Conservation (phyloP, 1,140 invertebrate species). For the Ptiloglossa arizonensis region DNA sequence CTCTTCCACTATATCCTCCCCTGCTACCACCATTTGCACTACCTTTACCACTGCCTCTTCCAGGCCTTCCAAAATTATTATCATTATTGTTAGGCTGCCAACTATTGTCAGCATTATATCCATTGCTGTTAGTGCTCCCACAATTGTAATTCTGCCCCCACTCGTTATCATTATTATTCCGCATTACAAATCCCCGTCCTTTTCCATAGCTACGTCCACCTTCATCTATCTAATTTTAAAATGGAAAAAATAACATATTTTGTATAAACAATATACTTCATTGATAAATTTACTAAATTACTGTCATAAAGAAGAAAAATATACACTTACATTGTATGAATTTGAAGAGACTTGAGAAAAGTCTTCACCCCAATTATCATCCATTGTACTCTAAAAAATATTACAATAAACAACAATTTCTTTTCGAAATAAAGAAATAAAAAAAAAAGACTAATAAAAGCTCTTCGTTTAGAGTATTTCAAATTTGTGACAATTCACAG, state of each 20-base stretch:
- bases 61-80: neutral
- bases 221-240: slow-evolving; percentile 52
- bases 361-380: slow-evolving; percentile 44
- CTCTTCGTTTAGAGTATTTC: neutral
- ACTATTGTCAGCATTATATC: slow-evolving; percentile 1
- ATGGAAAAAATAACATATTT: slow-evolving; percentile 3
- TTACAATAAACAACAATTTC: neutral
- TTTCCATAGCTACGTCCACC: slow-evolving; percentile 63
- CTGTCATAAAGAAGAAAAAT: neutral
- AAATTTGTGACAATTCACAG: no score
- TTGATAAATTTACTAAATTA: neutral
- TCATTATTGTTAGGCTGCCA: neutral
- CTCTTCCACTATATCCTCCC: slow-evolving; percentile 31
- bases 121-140: slow-evolving; percentile 1
- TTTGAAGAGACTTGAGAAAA: neutral
- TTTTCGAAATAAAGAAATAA: no score
- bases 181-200: slow-evolving; percentile 66
- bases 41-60: slow-evolving; percentile 20
- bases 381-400: slow-evolving; percentile 40
- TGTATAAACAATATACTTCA: slow-evolving; percentile 1
- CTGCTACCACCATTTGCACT: slow-evolving; percentile 32
- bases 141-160: slow-evolving; percentile 22
- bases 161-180: slow-evolving; percentile 51
- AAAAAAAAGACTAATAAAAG: neutral
- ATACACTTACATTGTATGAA: slow-evolving; percentile 44